Base-by-base conservation (phyloP, 2,113 vertebrate species). In the Mixornis gularis region DNA sequence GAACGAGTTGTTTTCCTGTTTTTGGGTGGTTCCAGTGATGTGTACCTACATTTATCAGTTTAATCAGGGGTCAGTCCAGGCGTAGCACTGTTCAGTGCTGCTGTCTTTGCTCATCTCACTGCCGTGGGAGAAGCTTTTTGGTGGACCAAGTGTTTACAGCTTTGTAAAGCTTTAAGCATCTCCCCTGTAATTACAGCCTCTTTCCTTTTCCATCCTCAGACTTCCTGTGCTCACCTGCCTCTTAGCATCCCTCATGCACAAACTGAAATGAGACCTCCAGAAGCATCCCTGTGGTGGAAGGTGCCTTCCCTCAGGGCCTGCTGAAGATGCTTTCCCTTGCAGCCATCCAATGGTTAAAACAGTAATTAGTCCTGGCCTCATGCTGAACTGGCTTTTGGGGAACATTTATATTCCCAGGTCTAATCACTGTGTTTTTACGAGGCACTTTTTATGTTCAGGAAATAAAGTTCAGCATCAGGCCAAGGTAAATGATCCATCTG, bases 81-180 rank as follows among this genome's bases (percentile, higher is more conserved):
- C 0, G 0, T 1, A 13, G 41, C 26, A 8, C 65, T 19, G 12
- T 19, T 77, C 25, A 9, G 0, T 40, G 17, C 44, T 8, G 1
- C 21, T 40, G 6, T 27, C 38, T 62, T 51, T 5, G 25, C 41
- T 44, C 7, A 0, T 40, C 4, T 46, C 15, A 11, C 52, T 87
- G 58, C 63, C 43, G 29, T 25, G 17, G 44, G 70, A 69, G 55
- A 68, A 74, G 30, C n/a, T 56, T 89, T 27, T 43, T 60, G 29
- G 38, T 36, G 43, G 46, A 64, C 58, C 17, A 2, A 22, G 17
- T 6, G 3, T 26, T 65, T 0, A 36, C 29, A 52, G 24, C 20
- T 81, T 63, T 55, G 32, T 25, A 29, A 25, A 79, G 43, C 44
- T 79, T 52, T 18, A n/a, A 55, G 53, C 41, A 55, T 46, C 17